Conservation (phyloP, 1,140 invertebrate species). For the Batillaria attramentaria region DNA sequence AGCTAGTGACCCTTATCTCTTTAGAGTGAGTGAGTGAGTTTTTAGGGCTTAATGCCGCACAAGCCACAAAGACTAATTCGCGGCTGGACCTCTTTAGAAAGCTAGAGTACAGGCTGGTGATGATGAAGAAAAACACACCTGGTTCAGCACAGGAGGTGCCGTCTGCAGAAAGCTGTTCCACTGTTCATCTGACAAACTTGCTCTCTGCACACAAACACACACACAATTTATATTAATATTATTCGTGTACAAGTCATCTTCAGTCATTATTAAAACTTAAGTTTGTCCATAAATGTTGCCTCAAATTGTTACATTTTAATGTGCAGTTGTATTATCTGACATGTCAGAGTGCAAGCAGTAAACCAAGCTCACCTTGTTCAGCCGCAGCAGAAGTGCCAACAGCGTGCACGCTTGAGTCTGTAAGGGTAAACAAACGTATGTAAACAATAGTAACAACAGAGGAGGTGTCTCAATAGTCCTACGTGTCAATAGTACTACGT, state of each 20-base stretch:
- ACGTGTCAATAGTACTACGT: no score
- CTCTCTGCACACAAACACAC: background rate
- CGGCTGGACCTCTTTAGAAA: background rate
- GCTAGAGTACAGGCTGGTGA: background rate
- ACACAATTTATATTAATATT: background rate
- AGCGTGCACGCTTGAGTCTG: slow-evolving; percentile 1
- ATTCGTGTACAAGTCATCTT: background rate
- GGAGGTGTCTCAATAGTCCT: no score
- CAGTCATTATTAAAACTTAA: background rate
- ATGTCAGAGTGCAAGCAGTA: background rate
- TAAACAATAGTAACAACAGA: background rate
- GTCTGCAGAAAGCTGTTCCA: background rate
- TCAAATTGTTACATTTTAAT: background rate
- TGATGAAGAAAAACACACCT: slow-evolving; percentile 5
- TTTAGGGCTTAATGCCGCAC: background rate
- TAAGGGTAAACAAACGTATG: background rate
- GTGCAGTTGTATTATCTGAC: background rate
- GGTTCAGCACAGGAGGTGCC: slow-evolving; percentile 3
- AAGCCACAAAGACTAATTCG: no score
- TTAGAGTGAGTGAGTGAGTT: background rate
- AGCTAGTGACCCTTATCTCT: background rate
- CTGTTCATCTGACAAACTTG: slow-evolving; percentile 1
- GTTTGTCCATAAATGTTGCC: background rate
- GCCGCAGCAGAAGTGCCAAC: background rate
- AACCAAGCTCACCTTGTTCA: slow-evolving; percentile 16